Base-by-base conservation (phyloP, 2,888 invertebrate species). In the Rhogogaster chlorosoma region DNA sequence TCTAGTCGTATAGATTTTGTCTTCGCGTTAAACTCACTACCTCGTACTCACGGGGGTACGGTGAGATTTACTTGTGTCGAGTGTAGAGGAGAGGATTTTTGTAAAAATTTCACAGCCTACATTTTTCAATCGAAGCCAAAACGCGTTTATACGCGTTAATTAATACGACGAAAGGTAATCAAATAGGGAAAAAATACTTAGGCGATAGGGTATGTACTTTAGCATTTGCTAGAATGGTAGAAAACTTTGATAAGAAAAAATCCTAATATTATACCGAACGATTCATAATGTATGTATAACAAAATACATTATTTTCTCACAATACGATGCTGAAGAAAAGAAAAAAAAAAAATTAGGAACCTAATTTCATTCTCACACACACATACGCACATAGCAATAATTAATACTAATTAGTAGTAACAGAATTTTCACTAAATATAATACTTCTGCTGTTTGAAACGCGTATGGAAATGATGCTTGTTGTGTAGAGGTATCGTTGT, bases 1-100 rank as follows among this genome's bases (percentile, higher is more conserved):
- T 84, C 84, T 84, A 84, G 84, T 84, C 84, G 38, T 84, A 42
- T 42, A 77, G 49, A 29, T 67, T 26, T 67, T 15, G 15, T 75
- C 32, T 26, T 53, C 77, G 26, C 26, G 32, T 32, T 29, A 77
- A 45, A 53, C 12, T 29, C 18, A 49, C 77, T 22, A 42, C 15
- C 18, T 67, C 18, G 5, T 67, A 32, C 7, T 2, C 18, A 53
- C n/a, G n/a, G 15, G 18, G 26, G 9, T 29, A 53, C 15, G 10
- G 45, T 49, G 77, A 38, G 26, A 18, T 29, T 49, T 5, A 29
- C 49, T 49, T 77, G 18, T 22, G 5, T n/a, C 22, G 22, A 67
- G 12, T 32, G 26, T 67, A 67, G 26, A 64, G 12, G 5, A 64
- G 64, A 71, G n/a, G n/a, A n/a, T 36, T 36, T 38, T n/a, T n/a